Evolutionary conservation across 2,113 vertebrate species (phyloP).

Genomic region (Hippocampus barbouri): DNA sequence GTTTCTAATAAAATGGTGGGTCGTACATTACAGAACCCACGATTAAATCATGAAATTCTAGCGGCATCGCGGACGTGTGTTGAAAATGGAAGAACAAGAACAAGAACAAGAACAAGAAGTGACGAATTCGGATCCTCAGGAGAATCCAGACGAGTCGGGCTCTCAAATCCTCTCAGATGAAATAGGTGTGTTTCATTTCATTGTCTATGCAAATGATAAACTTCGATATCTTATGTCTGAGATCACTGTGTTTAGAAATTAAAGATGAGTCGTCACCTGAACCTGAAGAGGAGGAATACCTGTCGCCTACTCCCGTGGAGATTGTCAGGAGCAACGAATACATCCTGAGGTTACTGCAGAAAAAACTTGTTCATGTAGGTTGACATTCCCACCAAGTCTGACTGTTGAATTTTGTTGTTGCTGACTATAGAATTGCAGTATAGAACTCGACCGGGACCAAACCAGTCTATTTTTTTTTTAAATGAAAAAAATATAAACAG

Average conservation of each 20-base stretch:
- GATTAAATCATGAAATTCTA: not conserved
- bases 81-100: not conserved
- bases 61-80: not conserved
- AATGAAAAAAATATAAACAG: too few relatives aligned
- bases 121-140: not conserved
- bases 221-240: not conserved
- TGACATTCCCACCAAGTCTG: not conserved
- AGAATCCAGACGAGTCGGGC: not conserved
- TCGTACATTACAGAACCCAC: not conserved
- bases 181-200: not conserved
- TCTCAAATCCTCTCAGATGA: not conserved
- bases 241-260: not conserved
- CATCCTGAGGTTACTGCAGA: constrained; percentile 1
- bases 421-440: too few relatives aligned
- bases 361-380: constrained; percentile 5
- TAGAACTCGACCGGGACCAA: too few relatives aligned
- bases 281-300: not conserved
- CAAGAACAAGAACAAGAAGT: not conserved
- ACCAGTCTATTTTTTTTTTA: too few relatives aligned
- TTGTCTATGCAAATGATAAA: not conserved
- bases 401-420: not conserved
- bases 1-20: not conserved
- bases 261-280: not conserved
- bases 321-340: constrained; percentile 3
- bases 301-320: not conserved